Percentiles rank a stretch among this genome's conserved stretches.
Evolutionary conservation across 2,113 vertebrate genomes (phyloP).

Genomic region (Triplophysa tibetana): DNA sequence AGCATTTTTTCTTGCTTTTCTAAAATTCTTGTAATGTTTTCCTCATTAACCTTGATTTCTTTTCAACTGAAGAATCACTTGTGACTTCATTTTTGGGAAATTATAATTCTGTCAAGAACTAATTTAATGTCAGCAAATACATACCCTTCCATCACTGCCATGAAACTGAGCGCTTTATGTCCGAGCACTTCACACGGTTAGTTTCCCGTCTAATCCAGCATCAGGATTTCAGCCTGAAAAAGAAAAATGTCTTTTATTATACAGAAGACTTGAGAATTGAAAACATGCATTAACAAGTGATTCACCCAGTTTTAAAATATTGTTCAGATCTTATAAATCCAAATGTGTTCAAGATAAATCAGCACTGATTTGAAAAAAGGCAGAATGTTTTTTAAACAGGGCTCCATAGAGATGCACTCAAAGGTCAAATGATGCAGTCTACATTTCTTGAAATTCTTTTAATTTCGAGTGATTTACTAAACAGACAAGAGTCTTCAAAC

Average conservation of each 20-base stretch:
- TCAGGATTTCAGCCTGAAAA: slow-evolving; percentile 28
- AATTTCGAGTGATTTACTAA: no score
- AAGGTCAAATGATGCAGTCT: background rate
- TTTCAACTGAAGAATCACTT: no score
- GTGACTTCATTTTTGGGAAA: no score
- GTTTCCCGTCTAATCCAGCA: background rate
- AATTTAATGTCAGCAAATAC: background rate
- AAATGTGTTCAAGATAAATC: background rate
- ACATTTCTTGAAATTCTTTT: background rate
- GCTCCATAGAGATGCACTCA: slow-evolving; percentile 2
- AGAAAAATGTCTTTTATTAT: background rate
- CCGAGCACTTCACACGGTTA: no score
- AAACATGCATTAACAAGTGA: slow-evolving; percentile 29
- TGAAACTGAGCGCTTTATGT: background rate
- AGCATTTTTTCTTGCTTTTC: no score
- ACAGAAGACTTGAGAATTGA: background rate
- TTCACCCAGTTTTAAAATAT: no score
- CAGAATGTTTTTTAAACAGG: background rate
- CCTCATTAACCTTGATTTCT: no score
- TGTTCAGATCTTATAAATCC: no score
- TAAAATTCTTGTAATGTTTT: no score
- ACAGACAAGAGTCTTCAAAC: background rate
- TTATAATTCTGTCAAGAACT: no score
- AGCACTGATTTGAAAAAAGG: background rate
- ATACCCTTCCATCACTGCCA: background rate